A percentile compares a stretch with the other conserved stretches of the same genome.
Conservation (phyloP, 2,113 vertebrate genomes). For the Furnarius figulus region DNA sequence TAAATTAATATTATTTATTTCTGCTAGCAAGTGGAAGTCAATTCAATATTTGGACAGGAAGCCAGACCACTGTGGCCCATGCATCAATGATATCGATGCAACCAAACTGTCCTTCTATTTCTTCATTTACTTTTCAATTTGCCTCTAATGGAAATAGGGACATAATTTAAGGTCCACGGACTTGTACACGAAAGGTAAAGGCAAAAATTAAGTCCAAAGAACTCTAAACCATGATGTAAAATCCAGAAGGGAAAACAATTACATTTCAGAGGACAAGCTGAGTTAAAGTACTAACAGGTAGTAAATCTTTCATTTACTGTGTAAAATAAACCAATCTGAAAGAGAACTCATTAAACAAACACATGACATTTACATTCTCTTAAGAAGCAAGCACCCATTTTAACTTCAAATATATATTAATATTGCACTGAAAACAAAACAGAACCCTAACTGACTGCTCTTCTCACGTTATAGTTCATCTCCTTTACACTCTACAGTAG, state of each 20-base stretch:
- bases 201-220: background rate
- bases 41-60: slow-evolving; percentile 4
- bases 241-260: background rate
- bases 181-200: background rate
- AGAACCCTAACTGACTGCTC: background rate
- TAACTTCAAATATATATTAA: background rate
- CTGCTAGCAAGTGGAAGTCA: background rate
- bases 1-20: background rate
- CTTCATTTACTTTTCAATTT: slow-evolving; percentile 10
- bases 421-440: background rate
- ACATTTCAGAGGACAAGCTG: background rate
- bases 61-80: background rate
- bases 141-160: background rate
- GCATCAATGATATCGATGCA: background rate
- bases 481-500: background rate
- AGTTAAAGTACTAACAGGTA: background rate
- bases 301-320: background rate
- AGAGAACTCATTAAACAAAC: background rate
- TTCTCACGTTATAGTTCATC: background rate
- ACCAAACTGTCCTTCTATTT: slow-evolving; percentile 8
- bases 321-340: background rate
- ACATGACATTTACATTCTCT: background rate
- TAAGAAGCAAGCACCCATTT: background rate
- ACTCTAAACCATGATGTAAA: background rate
- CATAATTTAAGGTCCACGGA: background rate